These are phyloP conservation scores for Caligus rogercresseyi DNA, from an alignment of 1,140 invertebrate genomes.

Conservation along the genomic window DNA sequence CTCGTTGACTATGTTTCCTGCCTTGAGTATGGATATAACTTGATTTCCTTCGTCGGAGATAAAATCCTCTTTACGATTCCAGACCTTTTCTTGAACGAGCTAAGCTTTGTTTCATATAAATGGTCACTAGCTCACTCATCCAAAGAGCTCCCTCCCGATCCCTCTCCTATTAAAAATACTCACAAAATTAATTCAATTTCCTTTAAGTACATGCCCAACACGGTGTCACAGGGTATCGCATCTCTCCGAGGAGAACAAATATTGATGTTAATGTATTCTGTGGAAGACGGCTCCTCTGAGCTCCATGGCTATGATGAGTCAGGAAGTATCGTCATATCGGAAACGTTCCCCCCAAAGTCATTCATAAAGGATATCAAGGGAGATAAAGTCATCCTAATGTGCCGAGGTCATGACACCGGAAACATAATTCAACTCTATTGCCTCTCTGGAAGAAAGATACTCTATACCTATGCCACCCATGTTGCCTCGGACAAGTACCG, in stretches of 20 bases:
- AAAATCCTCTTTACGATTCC: background rate
- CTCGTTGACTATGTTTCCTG: background rate
- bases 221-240: background rate
- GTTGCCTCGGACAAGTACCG: background rate
- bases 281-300: background rate
- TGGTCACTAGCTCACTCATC: background rate
- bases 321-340: background rate
- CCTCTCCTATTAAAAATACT: background rate
- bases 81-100: background rate
- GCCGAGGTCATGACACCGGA: background rate
- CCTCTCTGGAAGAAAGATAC: background rate
- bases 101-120: background rate
- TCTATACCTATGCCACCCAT: background rate
- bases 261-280: background rate
- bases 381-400: background rate
- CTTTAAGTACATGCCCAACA: background rate
- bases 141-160: background rate
- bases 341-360: background rate
- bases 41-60: background rate
- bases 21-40: background rate
- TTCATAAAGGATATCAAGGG: background rate
- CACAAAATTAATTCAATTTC: background rate
- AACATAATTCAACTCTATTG: background rate
- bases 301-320: background rate
- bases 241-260: background rate